Percentiles rank a stretch among this genome's conserved stretches.
phyloP scores from a whole-genome alignment of 2,113 vertebrate genomes.

The Peromyscus polionotus region DNA sequence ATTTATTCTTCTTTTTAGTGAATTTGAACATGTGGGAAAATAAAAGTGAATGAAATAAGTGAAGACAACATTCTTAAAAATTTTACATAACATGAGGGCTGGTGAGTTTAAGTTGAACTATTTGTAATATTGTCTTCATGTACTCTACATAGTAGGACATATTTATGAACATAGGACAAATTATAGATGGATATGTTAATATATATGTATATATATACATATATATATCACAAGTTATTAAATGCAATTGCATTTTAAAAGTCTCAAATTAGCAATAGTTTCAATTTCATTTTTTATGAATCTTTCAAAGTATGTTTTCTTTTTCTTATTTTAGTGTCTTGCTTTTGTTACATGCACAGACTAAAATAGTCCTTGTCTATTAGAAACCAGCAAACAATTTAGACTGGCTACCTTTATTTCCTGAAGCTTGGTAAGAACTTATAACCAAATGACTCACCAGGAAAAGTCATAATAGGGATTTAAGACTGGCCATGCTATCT shows the following conservation, averaged over 20 bases:
- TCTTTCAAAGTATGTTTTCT: constrained; percentile 20
- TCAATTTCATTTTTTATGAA: constrained; percentile 3
- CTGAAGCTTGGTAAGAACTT: constrained; percentile 25
- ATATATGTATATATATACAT: background rate
- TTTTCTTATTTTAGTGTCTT: background rate
- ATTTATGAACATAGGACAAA: background rate
- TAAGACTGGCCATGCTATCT: background rate
- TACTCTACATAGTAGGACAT: background rate
- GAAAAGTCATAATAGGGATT: constrained; percentile 26
- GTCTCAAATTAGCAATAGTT: constrained; percentile 27
- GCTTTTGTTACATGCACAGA: background rate
- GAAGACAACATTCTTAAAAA: constrained; percentile 59
- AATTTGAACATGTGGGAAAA: constrained; percentile 67
- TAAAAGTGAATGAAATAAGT: constrained; percentile 58
- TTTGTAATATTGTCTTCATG: constrained; percentile 33
- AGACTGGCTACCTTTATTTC: constrained; percentile 28
- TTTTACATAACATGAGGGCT: constrained; percentile 29
- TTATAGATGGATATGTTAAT: background rate
- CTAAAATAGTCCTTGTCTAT: background rate
- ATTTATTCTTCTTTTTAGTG: constrained; percentile 68
- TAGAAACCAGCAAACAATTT: background rate
- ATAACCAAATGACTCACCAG: background rate
- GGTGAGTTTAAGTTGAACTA: constrained; percentile 45
- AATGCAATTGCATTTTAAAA: background rate
- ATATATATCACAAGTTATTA: background rate